Percentiles rank a stretch among this genome's conserved stretches.
phyloP scores from a whole-genome alignment of 2,888 invertebrate genomes.

The Harpalus rufipes region DNA sequence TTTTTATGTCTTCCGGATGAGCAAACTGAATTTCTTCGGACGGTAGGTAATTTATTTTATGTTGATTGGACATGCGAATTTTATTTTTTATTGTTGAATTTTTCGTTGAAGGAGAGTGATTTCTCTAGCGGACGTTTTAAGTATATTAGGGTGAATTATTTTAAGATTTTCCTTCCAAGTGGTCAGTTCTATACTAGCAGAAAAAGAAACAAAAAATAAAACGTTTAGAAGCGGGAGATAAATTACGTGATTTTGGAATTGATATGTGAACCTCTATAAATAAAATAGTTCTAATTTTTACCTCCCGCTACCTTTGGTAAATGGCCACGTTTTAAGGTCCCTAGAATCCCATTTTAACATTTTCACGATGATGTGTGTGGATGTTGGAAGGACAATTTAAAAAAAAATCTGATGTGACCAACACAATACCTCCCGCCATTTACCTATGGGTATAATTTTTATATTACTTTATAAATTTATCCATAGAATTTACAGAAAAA shows the following conservation, averaged over 20 bases:
- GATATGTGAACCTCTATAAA: not conserved
- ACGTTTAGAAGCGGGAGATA: not conserved
- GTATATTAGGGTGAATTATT: conserved; percentile 37
- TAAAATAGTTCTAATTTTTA: not conserved
- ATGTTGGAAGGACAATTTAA: too few relatives aligned
- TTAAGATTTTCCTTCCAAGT: conserved; percentile 21
- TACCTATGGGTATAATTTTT: too few relatives aligned
- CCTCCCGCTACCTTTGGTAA: too few relatives aligned
- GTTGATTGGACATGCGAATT: conserved; percentile 53
- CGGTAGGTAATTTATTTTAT: conserved; percentile 43
- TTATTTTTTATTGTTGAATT: conserved; percentile 12
- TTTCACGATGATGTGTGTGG: too few relatives aligned
- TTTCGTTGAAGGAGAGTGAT: conserved; percentile 20
- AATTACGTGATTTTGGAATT: conserved; percentile 3
- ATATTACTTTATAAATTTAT: too few relatives aligned
- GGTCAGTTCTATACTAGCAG: conserved; percentile 10
- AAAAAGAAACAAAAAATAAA: conserved; percentile 22
- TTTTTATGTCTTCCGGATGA: conserved; percentile 54
- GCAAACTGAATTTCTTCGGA: conserved; percentile 39
- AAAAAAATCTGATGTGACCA: too few relatives aligned
- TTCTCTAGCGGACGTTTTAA: conserved; percentile 18
- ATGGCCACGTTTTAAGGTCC: too few relatives aligned
- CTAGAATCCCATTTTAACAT: too few relatives aligned
- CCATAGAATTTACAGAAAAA: too few relatives aligned
- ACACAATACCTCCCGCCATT: too few relatives aligned